Evolutionary conservation across 2,888 invertebrate genomes (phyloP), one percentile per base, ranked within the genome.

Genomic region (Dastarcus helophoroides): DNA sequence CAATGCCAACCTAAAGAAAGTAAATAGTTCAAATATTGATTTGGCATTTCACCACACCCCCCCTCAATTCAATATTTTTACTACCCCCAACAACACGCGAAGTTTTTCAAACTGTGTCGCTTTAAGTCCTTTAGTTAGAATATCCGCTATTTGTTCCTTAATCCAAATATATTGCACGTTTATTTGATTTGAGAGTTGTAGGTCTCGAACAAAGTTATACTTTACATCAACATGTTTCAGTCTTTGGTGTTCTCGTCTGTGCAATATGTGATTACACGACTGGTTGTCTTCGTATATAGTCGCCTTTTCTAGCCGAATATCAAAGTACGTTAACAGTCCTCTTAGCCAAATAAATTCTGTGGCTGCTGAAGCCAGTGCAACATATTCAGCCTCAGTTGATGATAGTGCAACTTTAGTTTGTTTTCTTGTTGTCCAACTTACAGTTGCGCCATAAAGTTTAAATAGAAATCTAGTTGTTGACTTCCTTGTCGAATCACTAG

Each of bases 301-400:
- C 11, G 12, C 12, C 3, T 14, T 2, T 4, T 16, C 7, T 10
- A n/a, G 6, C 3, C 8, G 3, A 25, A 15, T 11, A 11, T n/a
- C 11, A 16, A 19, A 24, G n/a, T 24, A 12, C 12, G 12, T 9
- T 31, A 38, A 22, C 21, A 32, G 22, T 19, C 15, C 15, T 11
- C 11, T 14, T 16, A 35, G 19, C 46, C 52, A 50, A 11, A 50
- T 25, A 4, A 41, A 11, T 27, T 54, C 49, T 12, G 38, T 24
- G 4, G 40, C 42, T 7, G 43, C 47, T 13, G 27, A 37, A 8
- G 45, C 39, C 12, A 51, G 29, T 2, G 51, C 49, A 3, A 53
- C 32, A 36, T 50, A 53, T 33, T 55, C 50, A 3, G 53, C 47
- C 37, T 53, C 52, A 8, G 52, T 51, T 1, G 48, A 48, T n/a